These are phyloP conservation scores for Cephalopachus bancanus DNA, from an alignment of 2,797 vertebrate species.

Conservation along the genomic window DNA sequence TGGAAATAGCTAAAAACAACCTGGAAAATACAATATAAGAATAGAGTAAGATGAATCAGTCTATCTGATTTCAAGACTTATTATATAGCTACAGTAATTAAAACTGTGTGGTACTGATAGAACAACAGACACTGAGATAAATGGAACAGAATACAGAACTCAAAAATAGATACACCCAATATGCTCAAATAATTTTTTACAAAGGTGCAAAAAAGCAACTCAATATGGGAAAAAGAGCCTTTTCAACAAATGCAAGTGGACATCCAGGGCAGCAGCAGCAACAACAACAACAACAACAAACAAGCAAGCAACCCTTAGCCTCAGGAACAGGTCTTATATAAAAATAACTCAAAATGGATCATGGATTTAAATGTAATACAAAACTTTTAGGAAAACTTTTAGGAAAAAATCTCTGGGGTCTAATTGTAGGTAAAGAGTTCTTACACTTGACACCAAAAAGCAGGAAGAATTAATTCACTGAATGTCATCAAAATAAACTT, in stretches of 20 bases:
- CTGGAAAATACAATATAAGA: background rate
- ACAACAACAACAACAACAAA: background rate
- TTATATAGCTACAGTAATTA: background rate
- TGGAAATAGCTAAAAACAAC: background rate
- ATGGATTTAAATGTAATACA: background rate
- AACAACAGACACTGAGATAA: background rate
- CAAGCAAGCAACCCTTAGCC: background rate
- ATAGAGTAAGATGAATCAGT: background rate
- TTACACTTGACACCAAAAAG: background rate
- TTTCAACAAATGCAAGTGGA: slow-evolving; percentile 8
- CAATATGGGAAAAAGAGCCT: background rate
- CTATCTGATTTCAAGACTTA: background rate
- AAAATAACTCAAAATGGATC: background rate
- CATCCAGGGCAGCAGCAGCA: background rate
- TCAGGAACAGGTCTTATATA: background rate
- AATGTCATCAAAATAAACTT: slow-evolving; percentile 31
- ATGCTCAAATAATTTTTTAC: background rate
- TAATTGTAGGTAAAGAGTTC: background rate
- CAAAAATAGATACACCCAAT: background rate
- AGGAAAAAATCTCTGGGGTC: background rate
- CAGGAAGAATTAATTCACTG: background rate
- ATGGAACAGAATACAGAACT: background rate
- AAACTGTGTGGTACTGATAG: background rate
- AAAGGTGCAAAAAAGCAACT: slow-evolving; percentile 8
- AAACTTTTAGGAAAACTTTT: background rate